A percentile compares a stretch with the other conserved stretches of the same genome.
phyloP scores from a whole-genome alignment of 2,113 vertebrate species.

The Monopterus albus region DNA sequence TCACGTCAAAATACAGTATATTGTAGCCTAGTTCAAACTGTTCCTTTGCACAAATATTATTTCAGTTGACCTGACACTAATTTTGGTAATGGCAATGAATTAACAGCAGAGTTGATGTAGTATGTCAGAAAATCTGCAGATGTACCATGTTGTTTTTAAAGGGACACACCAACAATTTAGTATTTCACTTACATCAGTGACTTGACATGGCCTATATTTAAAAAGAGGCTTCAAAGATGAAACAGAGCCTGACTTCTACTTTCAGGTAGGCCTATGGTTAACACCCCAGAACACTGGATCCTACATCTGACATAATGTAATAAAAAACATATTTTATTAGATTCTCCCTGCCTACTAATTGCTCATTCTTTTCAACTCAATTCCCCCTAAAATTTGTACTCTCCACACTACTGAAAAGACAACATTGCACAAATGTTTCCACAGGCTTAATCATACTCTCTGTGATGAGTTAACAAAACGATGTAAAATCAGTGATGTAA shows the following conservation, averaged over 20 bases:
- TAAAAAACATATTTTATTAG: background rate
- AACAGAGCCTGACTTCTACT: background rate
- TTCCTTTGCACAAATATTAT: slow-evolving; percentile 1
- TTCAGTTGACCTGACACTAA: slow-evolving; percentile 2
- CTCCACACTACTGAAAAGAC: background rate
- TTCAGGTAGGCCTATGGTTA: background rate
- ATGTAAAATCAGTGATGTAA: background rate
- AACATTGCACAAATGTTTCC: slow-evolving; percentile 7
- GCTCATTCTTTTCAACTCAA: no score
- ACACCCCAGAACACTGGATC: background rate
- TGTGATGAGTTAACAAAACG: slow-evolving; percentile 39
- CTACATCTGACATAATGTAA: background rate
- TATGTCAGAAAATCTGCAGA: background rate
- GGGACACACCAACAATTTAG: background rate
- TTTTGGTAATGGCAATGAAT: background rate
- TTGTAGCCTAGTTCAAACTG: background rate
- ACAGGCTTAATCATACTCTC: slow-evolving; percentile 4
- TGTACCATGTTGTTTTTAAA: background rate
- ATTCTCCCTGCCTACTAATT: background rate
- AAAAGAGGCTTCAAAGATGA: background rate
- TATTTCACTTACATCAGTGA: background rate
- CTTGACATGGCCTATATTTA: background rate
- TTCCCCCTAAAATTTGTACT: background rate
- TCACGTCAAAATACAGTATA: no score
- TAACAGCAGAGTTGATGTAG: background rate